These are phyloP conservation scores for Pseudomyrmex flavicornis DNA, from an alignment of 1,140 invertebrate species.

Conservation along the genomic window DNA sequence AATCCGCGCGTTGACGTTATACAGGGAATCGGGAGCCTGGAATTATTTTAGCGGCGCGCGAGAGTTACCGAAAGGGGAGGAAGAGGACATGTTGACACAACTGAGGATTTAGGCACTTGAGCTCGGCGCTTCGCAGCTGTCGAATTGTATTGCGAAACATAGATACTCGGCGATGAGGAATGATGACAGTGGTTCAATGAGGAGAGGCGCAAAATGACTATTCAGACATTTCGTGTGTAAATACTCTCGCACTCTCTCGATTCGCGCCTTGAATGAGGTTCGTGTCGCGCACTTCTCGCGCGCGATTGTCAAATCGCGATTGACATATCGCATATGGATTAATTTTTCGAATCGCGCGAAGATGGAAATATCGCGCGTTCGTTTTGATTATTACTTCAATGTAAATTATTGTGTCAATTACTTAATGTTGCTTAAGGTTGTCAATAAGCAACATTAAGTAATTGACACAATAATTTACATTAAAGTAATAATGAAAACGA, in stretches of 20 bases:
- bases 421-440: too few relatives aligned
- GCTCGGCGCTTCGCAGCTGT: constrained; percentile 30
- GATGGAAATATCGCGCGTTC: background rate
- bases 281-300: constrained; percentile 5
- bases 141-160: constrained; percentile 48
- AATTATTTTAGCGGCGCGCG: constrained; percentile 51
- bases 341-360: background rate
- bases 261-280: background rate
- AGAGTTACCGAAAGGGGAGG: background rate
- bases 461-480: too few relatives aligned
- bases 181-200: constrained; percentile 10
- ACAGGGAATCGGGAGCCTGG: background rate
- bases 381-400: too few relatives aligned
- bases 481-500: too few relatives aligned
- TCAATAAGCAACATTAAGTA: too few relatives aligned
- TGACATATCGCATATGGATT: background rate
- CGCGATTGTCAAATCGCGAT: constrained; percentile 35
- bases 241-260: constrained; percentile 5
- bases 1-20: constrained; percentile 39
- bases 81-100: constrained; percentile 42
- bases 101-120: constrained; percentile 60
- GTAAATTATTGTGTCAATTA: too few relatives aligned
- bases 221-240: constrained; percentile 53
- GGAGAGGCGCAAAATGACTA: constrained; percentile 39
- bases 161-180: constrained; percentile 31